Evolutionary conservation across 2,113 vertebrate species (phyloP).

Genomic region (Pongo abelii): DNA sequence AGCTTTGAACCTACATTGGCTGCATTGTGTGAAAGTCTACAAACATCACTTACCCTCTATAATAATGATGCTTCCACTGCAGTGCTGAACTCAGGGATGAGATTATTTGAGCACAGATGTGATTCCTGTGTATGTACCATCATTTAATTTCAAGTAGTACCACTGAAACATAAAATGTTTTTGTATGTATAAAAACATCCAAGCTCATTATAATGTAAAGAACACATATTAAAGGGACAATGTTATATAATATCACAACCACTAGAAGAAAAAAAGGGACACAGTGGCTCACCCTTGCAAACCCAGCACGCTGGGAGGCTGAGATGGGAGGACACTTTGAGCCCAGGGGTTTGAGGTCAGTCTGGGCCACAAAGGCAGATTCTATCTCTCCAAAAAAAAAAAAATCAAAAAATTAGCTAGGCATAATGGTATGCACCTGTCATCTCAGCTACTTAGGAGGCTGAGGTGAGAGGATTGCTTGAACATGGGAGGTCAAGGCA

Average conservation of each 20-base stretch:
- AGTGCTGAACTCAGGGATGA: neutral
- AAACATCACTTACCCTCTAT: neutral
- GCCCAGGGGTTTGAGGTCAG: too few relatives aligned
- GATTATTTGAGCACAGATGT: neutral
- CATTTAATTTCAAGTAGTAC: neutral
- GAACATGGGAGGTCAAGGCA: too few relatives aligned
- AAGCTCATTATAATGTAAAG: neutral
- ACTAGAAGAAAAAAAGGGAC: neutral
- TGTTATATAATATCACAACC: neutral
- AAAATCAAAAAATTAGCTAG: too few relatives aligned
- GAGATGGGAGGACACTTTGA: too few relatives aligned
- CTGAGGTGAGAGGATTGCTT: too few relatives aligned
- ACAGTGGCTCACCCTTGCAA: too few relatives aligned
- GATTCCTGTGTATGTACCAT: neutral
- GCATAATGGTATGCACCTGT: too few relatives aligned
- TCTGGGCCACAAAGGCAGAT: too few relatives aligned
- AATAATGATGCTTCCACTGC: neutral
- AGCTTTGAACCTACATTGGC: neutral
- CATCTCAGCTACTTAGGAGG: too few relatives aligned
- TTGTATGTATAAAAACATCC: neutral
- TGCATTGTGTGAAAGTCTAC: neutral
- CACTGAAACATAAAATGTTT: neutral
- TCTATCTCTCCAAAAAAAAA: too few relatives aligned
- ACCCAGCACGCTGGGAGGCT: too few relatives aligned
- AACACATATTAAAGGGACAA: neutral